Conservation (phyloP, 2,888 invertebrate genomes). For the Megalurothrips usitatus region DNA sequence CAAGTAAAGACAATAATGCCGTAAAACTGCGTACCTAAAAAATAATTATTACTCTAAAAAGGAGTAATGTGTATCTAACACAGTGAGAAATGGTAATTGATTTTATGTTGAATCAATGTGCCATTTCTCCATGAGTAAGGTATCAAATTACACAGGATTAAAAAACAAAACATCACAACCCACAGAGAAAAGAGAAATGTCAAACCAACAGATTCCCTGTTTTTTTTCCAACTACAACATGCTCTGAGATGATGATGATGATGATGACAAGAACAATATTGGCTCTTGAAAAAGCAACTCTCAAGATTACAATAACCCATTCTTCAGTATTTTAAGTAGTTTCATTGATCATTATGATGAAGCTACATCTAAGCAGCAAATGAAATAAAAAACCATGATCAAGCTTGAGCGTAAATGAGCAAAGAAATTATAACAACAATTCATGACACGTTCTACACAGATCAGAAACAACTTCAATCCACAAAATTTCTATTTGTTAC, state of each 20-base stretch:
- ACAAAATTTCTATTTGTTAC: background rate
- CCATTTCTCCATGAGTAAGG: too few relatives aligned
- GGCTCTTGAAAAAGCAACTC: too few relatives aligned
- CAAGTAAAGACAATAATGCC: background rate
- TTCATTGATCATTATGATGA: too few relatives aligned
- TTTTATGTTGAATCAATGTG: too few relatives aligned
- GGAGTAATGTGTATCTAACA: too few relatives aligned
- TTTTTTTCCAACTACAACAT: background rate
- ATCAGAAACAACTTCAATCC: background rate
- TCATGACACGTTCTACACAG: background rate
- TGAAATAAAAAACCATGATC: background rate
- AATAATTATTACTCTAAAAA: too few relatives aligned
- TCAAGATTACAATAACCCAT: background rate
- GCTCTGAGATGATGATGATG: background rate
- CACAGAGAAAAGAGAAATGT: too few relatives aligned
- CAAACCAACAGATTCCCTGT: background rate
- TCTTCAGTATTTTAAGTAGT: background rate
- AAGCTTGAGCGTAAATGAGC: constrained; percentile 18
- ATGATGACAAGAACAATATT: too few relatives aligned
- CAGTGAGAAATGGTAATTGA: too few relatives aligned
- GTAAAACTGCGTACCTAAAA: background rate
- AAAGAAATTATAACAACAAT: background rate
- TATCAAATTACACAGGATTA: too few relatives aligned
- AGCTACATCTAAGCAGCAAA: background rate
- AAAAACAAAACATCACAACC: too few relatives aligned